Percentiles rank a stretch among this genome's conserved stretches.
phyloP scores from a whole-genome alignment of 2,113 vertebrate species.

The Coptodon rendalli region DNA sequence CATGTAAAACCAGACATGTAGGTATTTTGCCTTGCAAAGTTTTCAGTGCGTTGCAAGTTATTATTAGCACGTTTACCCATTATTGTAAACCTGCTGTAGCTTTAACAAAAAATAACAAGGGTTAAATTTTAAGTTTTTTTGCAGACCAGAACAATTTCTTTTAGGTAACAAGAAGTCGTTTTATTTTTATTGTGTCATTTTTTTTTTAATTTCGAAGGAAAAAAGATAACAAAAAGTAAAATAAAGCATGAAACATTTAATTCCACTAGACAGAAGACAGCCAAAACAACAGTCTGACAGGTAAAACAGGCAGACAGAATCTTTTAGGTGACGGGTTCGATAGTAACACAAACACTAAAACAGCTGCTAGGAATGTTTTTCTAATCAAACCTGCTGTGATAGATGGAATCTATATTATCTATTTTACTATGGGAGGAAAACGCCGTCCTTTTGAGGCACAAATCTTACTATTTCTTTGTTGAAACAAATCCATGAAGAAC shows the following conservation, averaged over 20 bases:
- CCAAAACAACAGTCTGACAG: background rate
- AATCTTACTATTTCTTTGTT: background rate
- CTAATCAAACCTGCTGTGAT: background rate
- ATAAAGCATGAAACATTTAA: background rate
- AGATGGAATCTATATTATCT: background rate
- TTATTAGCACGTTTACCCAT: background rate
- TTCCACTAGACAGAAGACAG: background rate
- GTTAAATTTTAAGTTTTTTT: background rate
- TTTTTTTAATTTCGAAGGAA: fast-evolving
- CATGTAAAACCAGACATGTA: background rate
- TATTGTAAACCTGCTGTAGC: background rate
- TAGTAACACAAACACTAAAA: background rate
- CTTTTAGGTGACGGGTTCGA: background rate
- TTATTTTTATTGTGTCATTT: background rate
- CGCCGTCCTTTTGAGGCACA: fast-evolving
- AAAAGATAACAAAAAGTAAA: background rate
- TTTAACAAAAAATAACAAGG: background rate
- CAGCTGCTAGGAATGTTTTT: background rate
- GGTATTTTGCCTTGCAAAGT: background rate
- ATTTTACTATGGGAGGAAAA: background rate
- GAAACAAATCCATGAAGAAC: background rate
- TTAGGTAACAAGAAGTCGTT: background rate
- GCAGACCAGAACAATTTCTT: background rate
- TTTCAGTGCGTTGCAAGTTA: background rate
- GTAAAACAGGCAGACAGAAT: background rate